Evolutionary conservation across 2,113 vertebrate genomes (phyloP).

Genomic region (Anguilla japonica): DNA sequence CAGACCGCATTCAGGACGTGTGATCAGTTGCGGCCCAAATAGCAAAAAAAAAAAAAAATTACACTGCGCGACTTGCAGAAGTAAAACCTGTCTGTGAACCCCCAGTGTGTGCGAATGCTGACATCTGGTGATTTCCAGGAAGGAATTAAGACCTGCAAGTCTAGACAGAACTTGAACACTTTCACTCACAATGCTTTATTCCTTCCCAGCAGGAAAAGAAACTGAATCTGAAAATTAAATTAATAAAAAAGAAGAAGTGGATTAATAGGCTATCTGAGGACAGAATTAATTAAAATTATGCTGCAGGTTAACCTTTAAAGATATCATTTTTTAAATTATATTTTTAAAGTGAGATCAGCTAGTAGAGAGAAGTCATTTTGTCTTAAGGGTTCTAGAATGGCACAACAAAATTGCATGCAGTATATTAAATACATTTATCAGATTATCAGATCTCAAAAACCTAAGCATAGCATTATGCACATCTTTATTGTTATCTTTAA

Average conservation of each 20-base stretch:
- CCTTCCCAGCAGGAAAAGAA: not conserved
- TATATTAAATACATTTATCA: no score
- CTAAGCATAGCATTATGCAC: no score
- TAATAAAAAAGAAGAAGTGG: not conserved
- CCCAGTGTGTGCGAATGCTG: not conserved
- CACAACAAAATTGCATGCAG: no score
- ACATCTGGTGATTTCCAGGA: not conserved
- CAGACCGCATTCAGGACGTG: no score
- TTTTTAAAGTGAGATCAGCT: no score
- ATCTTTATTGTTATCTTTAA: no score
- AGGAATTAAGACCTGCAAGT: not conserved
- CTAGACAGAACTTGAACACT: not conserved
- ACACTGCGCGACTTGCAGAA: not conserved
- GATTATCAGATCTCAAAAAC: no score
- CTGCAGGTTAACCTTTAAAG: no score
- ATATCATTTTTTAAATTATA: no score
- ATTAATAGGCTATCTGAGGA: not conserved
- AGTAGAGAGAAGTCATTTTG: no score
- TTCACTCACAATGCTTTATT: not conserved
- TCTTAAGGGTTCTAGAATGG: no score
- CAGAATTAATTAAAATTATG: not conserved
- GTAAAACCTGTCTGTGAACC: not conserved
- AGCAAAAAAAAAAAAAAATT: not conserved
- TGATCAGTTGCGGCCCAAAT: no score
- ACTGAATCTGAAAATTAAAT: not conserved